phyloP scores from a whole-genome alignment of 2,113 vertebrate genomes.

The Microcebus ravelobensis region DNA sequence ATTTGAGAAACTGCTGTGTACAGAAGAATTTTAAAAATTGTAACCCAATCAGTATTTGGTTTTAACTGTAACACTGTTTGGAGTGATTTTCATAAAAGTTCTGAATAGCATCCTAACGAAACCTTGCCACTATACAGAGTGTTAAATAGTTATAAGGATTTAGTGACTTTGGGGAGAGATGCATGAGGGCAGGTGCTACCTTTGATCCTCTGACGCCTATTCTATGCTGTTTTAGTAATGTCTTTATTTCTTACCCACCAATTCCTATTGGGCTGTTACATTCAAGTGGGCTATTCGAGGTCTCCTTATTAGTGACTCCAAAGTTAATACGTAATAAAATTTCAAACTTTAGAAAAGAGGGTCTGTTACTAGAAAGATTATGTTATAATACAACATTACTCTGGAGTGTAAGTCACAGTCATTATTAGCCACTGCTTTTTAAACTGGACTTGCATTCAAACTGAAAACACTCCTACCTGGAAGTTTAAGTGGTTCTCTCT shows the following conservation, averaged over 20 bases:
- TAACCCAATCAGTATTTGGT: background rate
- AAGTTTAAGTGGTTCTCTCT: constrained; percentile 75
- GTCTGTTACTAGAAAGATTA: background rate
- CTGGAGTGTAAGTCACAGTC: background rate
- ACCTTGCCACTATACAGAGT: background rate
- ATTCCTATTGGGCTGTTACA: background rate
- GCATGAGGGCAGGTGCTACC: background rate
- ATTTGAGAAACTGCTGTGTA: constrained; percentile 66
- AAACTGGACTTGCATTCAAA: background rate
- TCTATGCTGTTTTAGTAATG: background rate
- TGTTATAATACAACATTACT: background rate
- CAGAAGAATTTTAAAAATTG: constrained; percentile 56
- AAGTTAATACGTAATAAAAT: background rate
- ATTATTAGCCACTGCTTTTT: background rate
- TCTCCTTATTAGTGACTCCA: background rate
- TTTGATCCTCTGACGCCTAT: background rate
- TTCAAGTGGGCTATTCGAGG: background rate
- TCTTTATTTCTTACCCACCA: background rate
- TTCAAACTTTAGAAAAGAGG: background rate
- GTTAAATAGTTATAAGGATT: background rate
- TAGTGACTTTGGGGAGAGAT: background rate
- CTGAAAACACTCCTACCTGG: constrained; percentile 80
- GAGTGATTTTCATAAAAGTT: background rate
- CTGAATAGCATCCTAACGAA: background rate
- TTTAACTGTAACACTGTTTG: background rate